These are phyloP conservation scores for Bothrops jararaca DNA, from an alignment of 2,113 vertebrate species.

Conservation along the genomic window DNA sequence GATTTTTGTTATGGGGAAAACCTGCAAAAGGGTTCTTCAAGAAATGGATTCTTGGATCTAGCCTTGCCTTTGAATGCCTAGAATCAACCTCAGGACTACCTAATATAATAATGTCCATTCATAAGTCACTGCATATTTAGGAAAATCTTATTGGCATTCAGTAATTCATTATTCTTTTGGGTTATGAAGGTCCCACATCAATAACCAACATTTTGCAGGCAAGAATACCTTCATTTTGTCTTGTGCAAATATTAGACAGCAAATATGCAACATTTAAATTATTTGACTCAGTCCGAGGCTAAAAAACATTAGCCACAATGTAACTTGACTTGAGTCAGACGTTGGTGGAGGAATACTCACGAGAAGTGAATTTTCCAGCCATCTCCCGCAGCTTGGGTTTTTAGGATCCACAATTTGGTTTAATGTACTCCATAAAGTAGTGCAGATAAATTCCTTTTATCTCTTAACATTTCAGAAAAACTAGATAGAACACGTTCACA, in stretches of 20 bases:
- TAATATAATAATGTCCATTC: neutral
- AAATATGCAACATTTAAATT: neutral
- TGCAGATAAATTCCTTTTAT: constrained; percentile 19
- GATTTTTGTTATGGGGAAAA: neutral
- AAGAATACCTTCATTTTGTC: neutral
- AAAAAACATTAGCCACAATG: neutral
- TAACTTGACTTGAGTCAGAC: neutral
- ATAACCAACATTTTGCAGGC: neutral
- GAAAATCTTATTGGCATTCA: neutral
- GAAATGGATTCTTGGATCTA: neutral
- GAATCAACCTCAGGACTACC: neutral
- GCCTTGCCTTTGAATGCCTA: neutral
- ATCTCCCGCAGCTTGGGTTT: neutral
- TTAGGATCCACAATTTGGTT: neutral
- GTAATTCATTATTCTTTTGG: neutral
- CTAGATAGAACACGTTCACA: constrained; percentile 14
- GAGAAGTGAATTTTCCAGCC: neutral
- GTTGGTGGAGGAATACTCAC: neutral
- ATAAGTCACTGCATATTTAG: neutral
- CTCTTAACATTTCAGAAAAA: neutral
- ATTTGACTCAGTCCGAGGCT: neutral
- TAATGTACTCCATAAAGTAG: constrained; percentile 14
- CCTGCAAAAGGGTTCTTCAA: neutral
- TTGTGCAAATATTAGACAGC: neutral
- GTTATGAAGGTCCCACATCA: neutral